Evolutionary conservation across 2,113 vertebrate genomes (phyloP).

Genomic region (Scytalopus superciliaris): DNA sequence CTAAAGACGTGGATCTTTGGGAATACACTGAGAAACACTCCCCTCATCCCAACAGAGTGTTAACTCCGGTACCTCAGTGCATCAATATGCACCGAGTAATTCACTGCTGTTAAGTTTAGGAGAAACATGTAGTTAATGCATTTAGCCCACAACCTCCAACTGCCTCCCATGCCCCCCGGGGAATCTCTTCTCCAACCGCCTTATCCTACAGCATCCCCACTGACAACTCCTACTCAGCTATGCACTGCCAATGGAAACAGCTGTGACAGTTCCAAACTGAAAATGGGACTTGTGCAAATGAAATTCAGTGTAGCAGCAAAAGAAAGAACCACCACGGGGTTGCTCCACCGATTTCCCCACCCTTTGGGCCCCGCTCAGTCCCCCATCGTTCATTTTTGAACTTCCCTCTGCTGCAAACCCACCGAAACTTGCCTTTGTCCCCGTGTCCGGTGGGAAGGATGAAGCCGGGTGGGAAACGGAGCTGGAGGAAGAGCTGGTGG

Average conservation of each 20-base stretch:
- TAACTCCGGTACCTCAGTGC: not conserved
- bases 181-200: slow-evolving; percentile 49
- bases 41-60: not conserved
- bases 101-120: slow-evolving; percentile 31
- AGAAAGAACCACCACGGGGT: slow-evolving; percentile 9
- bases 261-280: slow-evolving; percentile 61
- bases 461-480: not conserved
- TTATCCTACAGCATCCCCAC: slow-evolving; percentile 59
- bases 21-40: not conserved
- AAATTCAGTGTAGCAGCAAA: slow-evolving; percentile 54
- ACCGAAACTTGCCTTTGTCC: not conserved
- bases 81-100: slow-evolving; percentile 1
- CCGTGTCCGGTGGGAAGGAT: not conserved
- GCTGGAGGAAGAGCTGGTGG: not conserved
- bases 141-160: slow-evolving; percentile 52
- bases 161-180: slow-evolving; percentile 61
- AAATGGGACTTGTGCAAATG: slow-evolving; percentile 64
- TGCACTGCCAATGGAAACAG: slow-evolving; percentile 66
- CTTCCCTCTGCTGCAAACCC: not conserved
- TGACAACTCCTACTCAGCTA: slow-evolving; percentile 63
- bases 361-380: not conserved
- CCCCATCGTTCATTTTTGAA: too few relatives aligned
- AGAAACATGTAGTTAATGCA: slow-evolving; percentile 56
- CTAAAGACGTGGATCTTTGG: not conserved
- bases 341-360: not conserved